A percentile compares a stretch with the other conserved stretches of the same genome.
These are phyloP conservation scores for Prunella himalayana DNA, from an alignment of 2,113 vertebrate genomes.

Conservation along the genomic window DNA sequence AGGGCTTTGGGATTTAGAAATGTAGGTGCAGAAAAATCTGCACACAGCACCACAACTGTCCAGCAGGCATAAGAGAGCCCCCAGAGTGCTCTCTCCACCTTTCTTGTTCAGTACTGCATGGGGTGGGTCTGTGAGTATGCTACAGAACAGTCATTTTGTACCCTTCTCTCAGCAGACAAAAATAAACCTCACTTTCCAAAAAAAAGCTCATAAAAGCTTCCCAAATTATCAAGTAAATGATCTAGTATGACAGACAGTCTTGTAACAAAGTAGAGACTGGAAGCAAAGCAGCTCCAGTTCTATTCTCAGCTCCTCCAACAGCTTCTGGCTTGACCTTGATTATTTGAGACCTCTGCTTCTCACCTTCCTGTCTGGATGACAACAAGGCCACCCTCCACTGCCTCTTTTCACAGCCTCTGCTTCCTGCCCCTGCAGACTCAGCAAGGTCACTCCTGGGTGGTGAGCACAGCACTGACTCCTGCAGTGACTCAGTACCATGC, in stretches of 20 bases:
- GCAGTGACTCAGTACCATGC: neutral
- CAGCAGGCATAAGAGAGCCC: neutral
- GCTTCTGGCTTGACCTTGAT: slow-evolving; percentile 13
- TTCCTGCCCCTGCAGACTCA: neutral
- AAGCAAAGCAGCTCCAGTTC: neutral
- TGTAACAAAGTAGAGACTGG: neutral
- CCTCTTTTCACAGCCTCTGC: neutral
- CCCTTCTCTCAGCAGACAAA: neutral
- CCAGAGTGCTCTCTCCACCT: neutral
- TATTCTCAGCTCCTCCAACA: slow-evolving; percentile 20
- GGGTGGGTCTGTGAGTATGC: rapidly evolving
- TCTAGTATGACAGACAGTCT: neutral
- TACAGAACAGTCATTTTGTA: neutral
- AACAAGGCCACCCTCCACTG: neutral
- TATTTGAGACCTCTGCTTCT: neutral
- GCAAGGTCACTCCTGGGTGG: neutral
- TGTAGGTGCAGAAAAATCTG: neutral
- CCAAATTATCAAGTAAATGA: slow-evolving; percentile 45
- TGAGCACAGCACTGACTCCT: rapidly evolving
- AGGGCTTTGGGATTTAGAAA: neutral
- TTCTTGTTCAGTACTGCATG: neutral
- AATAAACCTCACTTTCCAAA: slow-evolving; percentile 42
- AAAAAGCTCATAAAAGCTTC: slow-evolving; percentile 54
- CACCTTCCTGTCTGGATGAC: neutral
- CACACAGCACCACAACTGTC: neutral